Evolutionary conservation across 2,797 vertebrate species (phyloP).

Genomic region (Danio tinwini): DNA sequence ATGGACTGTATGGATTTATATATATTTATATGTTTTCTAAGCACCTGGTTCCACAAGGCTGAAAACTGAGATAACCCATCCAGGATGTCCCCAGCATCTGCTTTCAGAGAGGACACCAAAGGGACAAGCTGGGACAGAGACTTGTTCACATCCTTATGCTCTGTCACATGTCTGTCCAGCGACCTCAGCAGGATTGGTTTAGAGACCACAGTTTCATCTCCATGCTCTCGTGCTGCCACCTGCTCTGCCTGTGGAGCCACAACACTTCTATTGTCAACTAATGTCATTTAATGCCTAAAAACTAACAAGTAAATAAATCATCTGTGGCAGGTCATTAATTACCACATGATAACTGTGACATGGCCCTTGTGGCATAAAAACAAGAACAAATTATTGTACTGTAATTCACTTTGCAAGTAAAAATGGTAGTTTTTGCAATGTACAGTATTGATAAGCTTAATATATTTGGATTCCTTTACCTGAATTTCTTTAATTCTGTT

Average conservation of each 20-base stretch:
- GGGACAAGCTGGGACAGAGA: conserved; percentile 78
- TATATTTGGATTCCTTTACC: not conserved
- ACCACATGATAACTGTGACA: not conserved
- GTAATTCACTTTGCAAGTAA: not conserved
- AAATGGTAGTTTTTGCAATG: not conserved
- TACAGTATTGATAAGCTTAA: conserved; percentile 1
- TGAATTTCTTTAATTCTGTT: not conserved
- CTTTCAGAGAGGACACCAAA: conserved; percentile 76
- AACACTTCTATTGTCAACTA: conserved; percentile 13
- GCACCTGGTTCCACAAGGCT: conserved; percentile 83
- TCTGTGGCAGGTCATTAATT: not conserved
- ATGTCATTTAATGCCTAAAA: not conserved
- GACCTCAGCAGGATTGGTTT: conserved; percentile 74
- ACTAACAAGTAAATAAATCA: not conserved
- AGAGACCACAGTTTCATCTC: conserved; percentile 74
- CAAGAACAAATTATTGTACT: not conserved
- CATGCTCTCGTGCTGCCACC: conserved; percentile 70
- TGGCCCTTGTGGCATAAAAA: not conserved
- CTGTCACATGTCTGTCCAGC: conserved; percentile 79
- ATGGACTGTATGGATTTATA: not conserved
- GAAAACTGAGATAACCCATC: conserved; percentile 78
- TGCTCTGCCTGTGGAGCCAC: conserved; percentile 76
- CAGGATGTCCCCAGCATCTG: conserved; percentile 70
- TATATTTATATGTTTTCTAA: not conserved
- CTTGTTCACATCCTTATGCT: conserved; percentile 86